phyloP scores from a whole-genome alignment of 2,113 vertebrate species.

The Myodes glareolus region DNA sequence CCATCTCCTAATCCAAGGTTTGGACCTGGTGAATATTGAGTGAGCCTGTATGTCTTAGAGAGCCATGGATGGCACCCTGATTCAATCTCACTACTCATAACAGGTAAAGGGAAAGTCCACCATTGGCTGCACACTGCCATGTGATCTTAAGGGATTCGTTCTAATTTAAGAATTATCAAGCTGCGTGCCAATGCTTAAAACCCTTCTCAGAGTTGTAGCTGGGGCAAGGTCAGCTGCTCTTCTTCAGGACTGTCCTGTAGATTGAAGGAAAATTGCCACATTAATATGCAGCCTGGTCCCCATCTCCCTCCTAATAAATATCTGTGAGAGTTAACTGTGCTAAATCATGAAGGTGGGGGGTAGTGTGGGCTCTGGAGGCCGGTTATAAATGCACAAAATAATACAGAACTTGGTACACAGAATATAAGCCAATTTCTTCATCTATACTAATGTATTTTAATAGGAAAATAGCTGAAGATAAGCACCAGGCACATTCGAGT shows the following conservation, averaged over 20 bases:
- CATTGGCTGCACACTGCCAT: neutral
- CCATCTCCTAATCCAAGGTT: neutral
- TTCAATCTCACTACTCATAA: neutral
- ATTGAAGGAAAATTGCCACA: conserved; percentile 49
- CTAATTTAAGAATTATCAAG: neutral
- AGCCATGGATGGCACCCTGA: neutral
- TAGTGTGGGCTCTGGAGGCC: conserved; percentile 54
- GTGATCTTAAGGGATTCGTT: neutral
- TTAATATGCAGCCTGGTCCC: conserved; percentile 69
- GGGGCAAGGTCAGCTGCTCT: conserved; percentile 23
- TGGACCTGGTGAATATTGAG: fast-evolving
- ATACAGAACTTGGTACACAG: conserved; percentile 65
- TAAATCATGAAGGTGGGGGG: conserved; percentile 65
- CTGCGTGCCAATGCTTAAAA: neutral
- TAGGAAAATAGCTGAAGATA: conserved; percentile 34
- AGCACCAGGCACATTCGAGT: conserved; percentile 7
- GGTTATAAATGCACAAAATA: conserved; percentile 72
- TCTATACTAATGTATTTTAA: conserved; percentile 71
- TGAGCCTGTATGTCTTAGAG: fast-evolving
- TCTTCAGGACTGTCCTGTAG: conserved; percentile 58
- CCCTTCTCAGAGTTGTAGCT: conserved; percentile 62
- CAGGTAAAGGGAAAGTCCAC: neutral
- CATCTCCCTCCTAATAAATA: conserved; percentile 67
- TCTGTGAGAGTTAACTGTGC: conserved; percentile 71
- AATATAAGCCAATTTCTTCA: conserved; percentile 60